Evolutionary conservation across 2,888 invertebrate species (phyloP).

Genomic region (Cylindroiulus punctatus): DNA sequence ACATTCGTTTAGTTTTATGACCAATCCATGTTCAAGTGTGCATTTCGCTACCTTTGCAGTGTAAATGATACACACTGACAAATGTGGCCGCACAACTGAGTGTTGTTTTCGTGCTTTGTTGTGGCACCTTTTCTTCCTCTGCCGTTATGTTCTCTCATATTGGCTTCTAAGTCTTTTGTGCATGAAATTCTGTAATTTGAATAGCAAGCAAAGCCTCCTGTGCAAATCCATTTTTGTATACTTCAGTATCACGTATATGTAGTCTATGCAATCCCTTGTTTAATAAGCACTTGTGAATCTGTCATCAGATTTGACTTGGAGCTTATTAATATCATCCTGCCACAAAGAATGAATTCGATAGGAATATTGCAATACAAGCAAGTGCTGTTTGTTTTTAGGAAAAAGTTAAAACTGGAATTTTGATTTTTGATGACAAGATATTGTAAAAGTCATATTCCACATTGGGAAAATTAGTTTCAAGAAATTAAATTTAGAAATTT

Average conservation of each 20-base stretch:
- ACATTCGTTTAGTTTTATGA: neutral
- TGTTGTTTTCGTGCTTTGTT: conserved; percentile 48
- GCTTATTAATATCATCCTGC: too few species aligned
- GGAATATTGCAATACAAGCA: too few species aligned
- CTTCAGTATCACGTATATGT: neutral
- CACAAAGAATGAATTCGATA: too few species aligned
- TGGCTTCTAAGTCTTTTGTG: conserved; percentile 20
- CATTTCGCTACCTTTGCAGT: neutral
- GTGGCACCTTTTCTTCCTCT: conserved; percentile 47
- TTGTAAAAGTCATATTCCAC: too few species aligned
- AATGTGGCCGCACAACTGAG: conserved; percentile 9
- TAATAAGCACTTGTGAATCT: neutral
- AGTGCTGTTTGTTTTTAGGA: too few species aligned
- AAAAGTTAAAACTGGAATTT: too few species aligned
- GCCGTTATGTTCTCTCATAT: conserved; percentile 38
- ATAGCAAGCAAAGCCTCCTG: neutral
- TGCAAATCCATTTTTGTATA: neutral
- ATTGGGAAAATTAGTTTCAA: neutral
- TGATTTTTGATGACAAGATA: too few species aligned
- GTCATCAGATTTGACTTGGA: too few species aligned
- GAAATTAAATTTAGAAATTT: neutral
- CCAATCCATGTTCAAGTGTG: neutral
- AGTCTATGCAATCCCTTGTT: neutral
- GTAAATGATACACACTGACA: neutral
- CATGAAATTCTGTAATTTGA: neutral